A percentile compares a stretch with the other conserved stretches of the same genome.
phyloP scores from a whole-genome alignment of 2,888 invertebrate genomes.

The Drosophila mettleri region DNA sequence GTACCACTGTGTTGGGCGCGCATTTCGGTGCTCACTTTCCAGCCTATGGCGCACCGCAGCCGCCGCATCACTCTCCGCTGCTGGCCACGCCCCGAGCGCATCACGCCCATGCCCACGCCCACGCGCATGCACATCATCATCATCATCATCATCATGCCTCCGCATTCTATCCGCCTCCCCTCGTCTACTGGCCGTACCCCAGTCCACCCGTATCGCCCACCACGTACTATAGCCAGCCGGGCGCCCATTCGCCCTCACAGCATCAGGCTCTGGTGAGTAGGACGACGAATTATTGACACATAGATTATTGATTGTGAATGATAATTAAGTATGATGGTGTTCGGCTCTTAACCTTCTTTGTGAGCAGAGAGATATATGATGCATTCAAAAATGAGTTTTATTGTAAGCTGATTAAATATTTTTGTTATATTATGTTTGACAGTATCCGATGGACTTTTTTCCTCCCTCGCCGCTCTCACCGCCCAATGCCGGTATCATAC shows the following conservation, averaged over 20 bases:
- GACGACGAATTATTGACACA: neutral
- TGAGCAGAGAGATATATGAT: too few relatives aligned
- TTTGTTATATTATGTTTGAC: conserved; percentile 8
- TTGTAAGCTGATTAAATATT: too few relatives aligned
- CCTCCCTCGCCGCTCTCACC: conserved; percentile 79
- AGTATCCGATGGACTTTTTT: conserved; percentile 84
- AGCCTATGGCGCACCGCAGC: conserved; percentile 86
- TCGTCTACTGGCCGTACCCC: conserved; percentile 97
- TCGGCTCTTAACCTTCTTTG: too few relatives aligned
- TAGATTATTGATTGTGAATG: too few relatives aligned
- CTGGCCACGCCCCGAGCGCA: conserved; percentile 83
- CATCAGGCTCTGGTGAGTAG: conserved; percentile 81
- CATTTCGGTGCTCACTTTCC: conserved; percentile 83
- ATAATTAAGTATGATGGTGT: too few relatives aligned
- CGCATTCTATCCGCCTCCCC: conserved; percentile 87
- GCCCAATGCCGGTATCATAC: conserved; percentile 74
- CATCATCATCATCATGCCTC: conserved; percentile 86
- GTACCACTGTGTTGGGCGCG: conserved; percentile 87
- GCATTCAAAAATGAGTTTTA: too few relatives aligned
- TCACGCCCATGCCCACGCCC: conserved; percentile 85
- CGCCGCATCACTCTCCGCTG: conserved; percentile 71
- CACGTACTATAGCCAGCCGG: conserved; percentile 90
- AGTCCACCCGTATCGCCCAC: conserved; percentile 97
- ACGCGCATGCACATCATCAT: conserved; percentile 83
- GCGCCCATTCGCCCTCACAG: conserved; percentile 85